Evolutionary conservation across 2,797 vertebrate genomes (phyloP).

Genomic region (Trematomus bernacchii): DNA sequence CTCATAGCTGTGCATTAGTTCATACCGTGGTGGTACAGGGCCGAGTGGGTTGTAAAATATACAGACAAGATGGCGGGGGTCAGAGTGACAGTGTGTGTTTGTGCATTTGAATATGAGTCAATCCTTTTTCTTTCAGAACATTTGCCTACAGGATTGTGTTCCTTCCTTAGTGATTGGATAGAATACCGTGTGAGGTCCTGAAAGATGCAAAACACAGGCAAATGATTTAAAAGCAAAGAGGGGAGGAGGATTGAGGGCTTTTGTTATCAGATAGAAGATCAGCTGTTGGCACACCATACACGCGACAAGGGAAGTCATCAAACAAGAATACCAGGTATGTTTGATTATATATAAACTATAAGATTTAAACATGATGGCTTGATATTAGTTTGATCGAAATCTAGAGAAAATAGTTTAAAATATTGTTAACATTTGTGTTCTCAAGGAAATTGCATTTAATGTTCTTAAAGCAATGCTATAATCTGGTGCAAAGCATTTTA

Average conservation of each 20-base stretch:
- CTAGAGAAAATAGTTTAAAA: not conserved
- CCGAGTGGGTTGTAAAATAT: constrained; percentile 10
- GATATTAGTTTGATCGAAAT: not conserved
- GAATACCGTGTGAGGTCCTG: constrained; percentile 64
- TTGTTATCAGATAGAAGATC: constrained; percentile 48
- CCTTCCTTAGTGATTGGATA: constrained; percentile 83
- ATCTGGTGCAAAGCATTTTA: too few species aligned
- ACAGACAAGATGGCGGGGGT: constrained; percentile 15
- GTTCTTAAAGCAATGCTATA: too few species aligned
- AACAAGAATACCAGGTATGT: constrained; percentile 43
- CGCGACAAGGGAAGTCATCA: not conserved
- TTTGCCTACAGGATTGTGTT: constrained; percentile 81
- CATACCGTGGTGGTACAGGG: constrained; percentile 22
- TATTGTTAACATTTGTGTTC: not conserved
- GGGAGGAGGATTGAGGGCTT: constrained; percentile 30
- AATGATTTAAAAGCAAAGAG: constrained; percentile 72
- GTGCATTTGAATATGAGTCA: constrained; percentile 73
- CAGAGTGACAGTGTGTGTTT: constrained; percentile 31
- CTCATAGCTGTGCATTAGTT: constrained; percentile 8
- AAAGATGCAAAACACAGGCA: constrained; percentile 91
- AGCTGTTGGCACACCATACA: constrained; percentile 26
- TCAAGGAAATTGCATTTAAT: not conserved
- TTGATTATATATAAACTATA: not conserved
- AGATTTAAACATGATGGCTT: not conserved
- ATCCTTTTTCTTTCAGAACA: constrained; percentile 59